Evolutionary conservation across 2,113 vertebrate genomes (phyloP).

Genomic region (Platichthys flesus): DNA sequence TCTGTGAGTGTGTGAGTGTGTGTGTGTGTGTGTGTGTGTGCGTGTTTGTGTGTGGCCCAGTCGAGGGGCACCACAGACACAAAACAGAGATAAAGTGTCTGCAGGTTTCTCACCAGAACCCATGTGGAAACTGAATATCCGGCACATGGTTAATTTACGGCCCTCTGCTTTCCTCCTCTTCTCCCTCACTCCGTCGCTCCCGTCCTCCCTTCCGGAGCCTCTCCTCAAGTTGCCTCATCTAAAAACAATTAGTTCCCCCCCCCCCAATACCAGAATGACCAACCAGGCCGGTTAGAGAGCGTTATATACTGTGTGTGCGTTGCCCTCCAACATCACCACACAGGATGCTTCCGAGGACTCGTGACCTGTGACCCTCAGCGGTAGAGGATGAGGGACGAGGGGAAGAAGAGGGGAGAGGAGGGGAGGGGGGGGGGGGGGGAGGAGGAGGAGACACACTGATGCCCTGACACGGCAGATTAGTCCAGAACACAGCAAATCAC

Average conservation of each 20-base stretch:
- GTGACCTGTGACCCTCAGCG: conserved; percentile 64
- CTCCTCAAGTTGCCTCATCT: conserved; percentile 77
- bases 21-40: conserved; percentile 47
- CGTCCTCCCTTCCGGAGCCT: conserved; percentile 75
- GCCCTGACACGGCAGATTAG: conserved; percentile 24
- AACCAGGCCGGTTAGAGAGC: conserved; percentile 33
- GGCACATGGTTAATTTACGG: conserved; percentile 68
- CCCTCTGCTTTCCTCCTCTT: conserved; percentile 54
- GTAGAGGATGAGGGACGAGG: conserved; percentile 54
- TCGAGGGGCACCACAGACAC: conserved; percentile 49
- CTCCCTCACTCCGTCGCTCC: conserved; percentile 57
- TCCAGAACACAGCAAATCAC: conserved; percentile 16
- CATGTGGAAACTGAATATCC: conserved; percentile 77
- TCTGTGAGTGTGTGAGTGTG: conserved; percentile 54
- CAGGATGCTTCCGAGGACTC: conserved; percentile 73
- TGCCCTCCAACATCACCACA: conserved; percentile 67
- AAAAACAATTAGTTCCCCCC: conserved; percentile 80
- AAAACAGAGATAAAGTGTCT: conserved; percentile 48
- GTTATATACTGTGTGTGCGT: conserved; percentile 41
- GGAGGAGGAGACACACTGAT: not conserved
- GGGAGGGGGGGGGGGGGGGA: not conserved
- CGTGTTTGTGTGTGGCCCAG: conserved; percentile 59
- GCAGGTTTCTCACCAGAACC: conserved; percentile 61
- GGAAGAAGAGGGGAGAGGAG: conserved; percentile 14
- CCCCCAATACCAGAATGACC: conserved; percentile 20